Conservation (phyloP, 1,140 invertebrate genomes). For the Neodiprion pinetum region DNA sequence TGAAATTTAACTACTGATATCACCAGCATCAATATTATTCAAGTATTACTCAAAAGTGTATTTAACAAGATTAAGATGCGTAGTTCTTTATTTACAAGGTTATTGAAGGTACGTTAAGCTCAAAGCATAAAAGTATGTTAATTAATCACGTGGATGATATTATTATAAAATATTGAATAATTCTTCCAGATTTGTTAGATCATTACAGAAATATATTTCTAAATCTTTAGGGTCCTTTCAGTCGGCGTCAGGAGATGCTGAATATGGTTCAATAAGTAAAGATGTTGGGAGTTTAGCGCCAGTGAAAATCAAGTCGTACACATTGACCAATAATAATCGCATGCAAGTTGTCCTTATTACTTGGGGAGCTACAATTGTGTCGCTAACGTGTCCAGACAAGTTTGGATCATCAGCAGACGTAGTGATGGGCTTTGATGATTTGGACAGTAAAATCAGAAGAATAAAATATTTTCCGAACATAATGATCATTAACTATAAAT, state of each 20-base stretch:
- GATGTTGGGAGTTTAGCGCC: neutral
- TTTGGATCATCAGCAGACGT: slow-evolving; percentile 69
- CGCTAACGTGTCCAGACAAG: slow-evolving; percentile 70
- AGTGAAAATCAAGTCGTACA: slow-evolving; percentile 54
- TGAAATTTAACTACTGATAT: too few relatives aligned
- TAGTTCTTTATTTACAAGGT: too few relatives aligned
- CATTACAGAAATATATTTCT: neutral
- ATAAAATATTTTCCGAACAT: neutral
- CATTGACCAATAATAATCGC: slow-evolving; percentile 62
- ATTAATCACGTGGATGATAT: too few relatives aligned
- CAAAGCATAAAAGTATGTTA: too few relatives aligned
- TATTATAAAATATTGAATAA: too few relatives aligned
- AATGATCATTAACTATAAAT: neutral
- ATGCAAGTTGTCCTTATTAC: slow-evolving; percentile 67
- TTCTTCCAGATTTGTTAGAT: neutral
- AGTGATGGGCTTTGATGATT: slow-evolving; percentile 72
- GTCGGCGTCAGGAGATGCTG: neutral
- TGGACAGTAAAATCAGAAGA: slow-evolving; percentile 58
- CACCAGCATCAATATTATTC: too few relatives aligned
- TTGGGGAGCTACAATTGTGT: slow-evolving; percentile 74
- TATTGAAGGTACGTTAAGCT: too few relatives aligned
- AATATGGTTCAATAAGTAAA: neutral
- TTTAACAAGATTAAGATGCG: too few relatives aligned
- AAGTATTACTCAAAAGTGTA: too few relatives aligned
- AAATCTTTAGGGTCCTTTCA: neutral